Evolutionary conservation across 2,797 vertebrate genomes (phyloP).

Genomic region (Phylloscopus collybita): DNA sequence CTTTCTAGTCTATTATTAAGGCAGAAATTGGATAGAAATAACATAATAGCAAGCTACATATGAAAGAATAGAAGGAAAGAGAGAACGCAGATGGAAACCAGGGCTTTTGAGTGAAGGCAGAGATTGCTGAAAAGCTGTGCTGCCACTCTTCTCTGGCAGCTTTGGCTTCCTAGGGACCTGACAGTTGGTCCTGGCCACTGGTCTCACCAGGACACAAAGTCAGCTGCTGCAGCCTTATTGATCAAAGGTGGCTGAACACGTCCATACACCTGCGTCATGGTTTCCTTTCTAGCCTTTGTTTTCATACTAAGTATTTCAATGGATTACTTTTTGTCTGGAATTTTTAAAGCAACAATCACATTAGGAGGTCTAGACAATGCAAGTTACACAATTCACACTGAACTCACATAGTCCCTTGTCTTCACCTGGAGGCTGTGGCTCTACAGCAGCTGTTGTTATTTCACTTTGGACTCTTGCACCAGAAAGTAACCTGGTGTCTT

Average conservation of each 20-base stretch:
- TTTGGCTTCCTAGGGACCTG: background rate
- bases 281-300: background rate
- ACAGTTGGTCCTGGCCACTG: background rate
- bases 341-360: background rate
- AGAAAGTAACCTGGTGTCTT: background rate
- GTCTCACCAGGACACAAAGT: background rate
- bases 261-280: background rate
- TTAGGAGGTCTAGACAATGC: background rate
- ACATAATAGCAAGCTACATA: background rate
- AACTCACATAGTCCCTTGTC: background rate
- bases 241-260: background rate
- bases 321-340: background rate
- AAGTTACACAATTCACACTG: background rate
- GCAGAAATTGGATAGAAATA: slow-evolving; percentile 28
- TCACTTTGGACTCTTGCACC: background rate
- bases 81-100: background rate
- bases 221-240: background rate
- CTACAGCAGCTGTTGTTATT: background rate
- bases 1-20: slow-evolving; percentile 26
- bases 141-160: background rate
- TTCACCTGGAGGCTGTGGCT: background rate
- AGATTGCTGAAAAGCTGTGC: slow-evolving; percentile 7
- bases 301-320: background rate
- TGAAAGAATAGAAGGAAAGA: background rate
- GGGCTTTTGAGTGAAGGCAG: background rate